Percentiles rank a stretch among this genome's conserved stretches.
Evolutionary conservation across 2,113 vertebrate species (phyloP).

Genomic region (Campylorhamphus procurvoides): DNA sequence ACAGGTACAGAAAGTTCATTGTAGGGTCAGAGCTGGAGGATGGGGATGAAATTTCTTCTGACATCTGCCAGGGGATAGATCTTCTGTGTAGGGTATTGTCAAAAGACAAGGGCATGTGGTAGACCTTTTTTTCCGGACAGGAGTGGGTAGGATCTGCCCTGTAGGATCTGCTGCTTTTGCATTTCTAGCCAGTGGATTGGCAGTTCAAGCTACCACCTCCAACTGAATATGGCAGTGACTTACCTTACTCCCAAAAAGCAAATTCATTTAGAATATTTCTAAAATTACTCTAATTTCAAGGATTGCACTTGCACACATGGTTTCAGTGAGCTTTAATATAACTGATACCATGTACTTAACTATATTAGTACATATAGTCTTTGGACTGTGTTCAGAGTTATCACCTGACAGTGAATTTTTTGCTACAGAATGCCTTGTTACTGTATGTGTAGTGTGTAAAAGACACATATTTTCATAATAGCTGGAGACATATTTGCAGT

Average conservation of each 20-base stretch:
- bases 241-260: background rate
- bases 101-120: background rate
- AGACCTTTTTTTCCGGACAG: background rate
- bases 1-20: background rate
- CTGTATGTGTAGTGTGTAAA: background rate
- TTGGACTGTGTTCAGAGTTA: background rate
- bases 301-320: fast-evolving
- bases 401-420: background rate
- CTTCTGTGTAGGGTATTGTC: background rate
- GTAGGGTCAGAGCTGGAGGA: background rate
- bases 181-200: background rate
- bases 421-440: background rate
- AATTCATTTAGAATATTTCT: background rate
- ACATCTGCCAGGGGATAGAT: background rate
- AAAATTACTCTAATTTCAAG: background rate
- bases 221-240: background rate
- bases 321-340: background rate
- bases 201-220: background rate
- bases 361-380: background rate
- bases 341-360: background rate
- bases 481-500: background rate
- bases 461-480: background rate
- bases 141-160: background rate
- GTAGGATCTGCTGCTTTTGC: background rate
- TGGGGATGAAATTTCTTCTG: background rate